A percentile compares a stretch with the other conserved stretches of the same genome.
Conservation (phyloP, 2,888 invertebrate genomes). For the Exephanes ischioxanthus region DNA sequence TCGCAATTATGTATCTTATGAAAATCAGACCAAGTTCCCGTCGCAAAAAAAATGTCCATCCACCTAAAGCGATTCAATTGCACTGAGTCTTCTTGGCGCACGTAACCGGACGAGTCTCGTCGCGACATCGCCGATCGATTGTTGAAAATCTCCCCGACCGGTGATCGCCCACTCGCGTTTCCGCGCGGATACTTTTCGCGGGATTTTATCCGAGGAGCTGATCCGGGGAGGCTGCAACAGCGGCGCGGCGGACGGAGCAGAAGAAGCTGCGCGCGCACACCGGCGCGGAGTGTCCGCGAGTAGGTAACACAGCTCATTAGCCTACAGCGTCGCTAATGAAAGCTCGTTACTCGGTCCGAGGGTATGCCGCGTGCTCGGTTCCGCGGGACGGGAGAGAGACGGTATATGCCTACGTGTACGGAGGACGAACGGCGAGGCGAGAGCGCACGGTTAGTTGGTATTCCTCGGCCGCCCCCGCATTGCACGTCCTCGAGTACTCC, state of each 20-base stretch:
- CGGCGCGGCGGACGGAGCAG: slow-evolving; percentile 24
- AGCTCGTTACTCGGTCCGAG: slow-evolving; percentile 82
- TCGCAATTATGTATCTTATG: too few species aligned
- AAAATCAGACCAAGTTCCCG: too few species aligned
- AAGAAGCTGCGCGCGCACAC: slow-evolving; percentile 24
- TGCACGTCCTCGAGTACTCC: slow-evolving; percentile 53
- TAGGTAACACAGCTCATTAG: slow-evolving; percentile 83
- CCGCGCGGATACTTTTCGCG: background rate
- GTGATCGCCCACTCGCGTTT: background rate
- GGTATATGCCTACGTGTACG: slow-evolving; percentile 37
- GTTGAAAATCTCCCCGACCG: too few species aligned
- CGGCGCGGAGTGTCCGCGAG: slow-evolving; percentile 61
- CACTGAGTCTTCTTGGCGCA: too few species aligned
- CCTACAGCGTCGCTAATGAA: slow-evolving; percentile 85
- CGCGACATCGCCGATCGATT: too few species aligned
- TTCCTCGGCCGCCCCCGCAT: slow-evolving; percentile 65
- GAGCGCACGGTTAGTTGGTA: slow-evolving; percentile 65
- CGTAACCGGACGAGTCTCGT: too few species aligned
- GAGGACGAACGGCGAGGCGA: slow-evolving; percentile 19
- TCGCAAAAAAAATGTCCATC: too few species aligned
- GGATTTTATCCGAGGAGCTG: background rate
- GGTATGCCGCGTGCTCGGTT: slow-evolving; percentile 47
- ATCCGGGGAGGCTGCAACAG: background rate
- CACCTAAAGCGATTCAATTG: too few species aligned
- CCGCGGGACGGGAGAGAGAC: background rate